Percentiles rank a stretch among this genome's conserved stretches.
Evolutionary conservation across 2,888 invertebrate genomes (phyloP).

Genomic region (Neria commutata): DNA sequence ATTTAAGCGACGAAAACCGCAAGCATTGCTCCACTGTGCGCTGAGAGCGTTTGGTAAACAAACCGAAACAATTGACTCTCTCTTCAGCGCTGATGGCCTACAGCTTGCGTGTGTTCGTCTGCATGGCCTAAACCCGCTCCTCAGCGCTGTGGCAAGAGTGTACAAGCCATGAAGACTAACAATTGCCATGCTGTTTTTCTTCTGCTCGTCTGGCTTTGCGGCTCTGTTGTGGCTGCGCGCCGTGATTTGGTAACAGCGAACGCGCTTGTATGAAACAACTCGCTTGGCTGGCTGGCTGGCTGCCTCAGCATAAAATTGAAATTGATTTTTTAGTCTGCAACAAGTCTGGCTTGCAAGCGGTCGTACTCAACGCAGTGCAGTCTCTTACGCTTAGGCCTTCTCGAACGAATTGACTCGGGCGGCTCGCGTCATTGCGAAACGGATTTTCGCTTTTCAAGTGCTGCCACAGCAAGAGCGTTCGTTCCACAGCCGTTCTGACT

Average conservation of each 20-base stretch:
- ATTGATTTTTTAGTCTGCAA: conserved; percentile 53
- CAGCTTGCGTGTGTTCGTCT: not conserved
- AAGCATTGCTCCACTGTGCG: too few relatives aligned
- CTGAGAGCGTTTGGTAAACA: not conserved
- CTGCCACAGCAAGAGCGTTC: too few relatives aligned
- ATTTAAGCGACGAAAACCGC: too few relatives aligned
- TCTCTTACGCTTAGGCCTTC: conserved; percentile 1
- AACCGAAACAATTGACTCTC: not conserved
- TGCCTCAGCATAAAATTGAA: conserved; percentile 36
- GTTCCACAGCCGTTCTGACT: too few relatives aligned
- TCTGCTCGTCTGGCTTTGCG: too few relatives aligned
- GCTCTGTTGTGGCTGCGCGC: not conserved
- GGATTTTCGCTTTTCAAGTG: too few relatives aligned
- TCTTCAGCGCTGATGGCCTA: too few relatives aligned
- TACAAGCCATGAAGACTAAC: conserved; percentile 1
- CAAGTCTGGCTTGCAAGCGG: conserved; percentile 54
- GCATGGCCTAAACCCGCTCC: conserved; percentile 13
- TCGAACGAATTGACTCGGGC: too few relatives aligned
- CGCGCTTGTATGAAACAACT: too few relatives aligned
- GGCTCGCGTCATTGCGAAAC: too few relatives aligned
- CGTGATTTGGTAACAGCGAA: conserved; percentile 26
- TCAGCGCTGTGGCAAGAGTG: conserved; percentile 5
- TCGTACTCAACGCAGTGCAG: conserved; percentile 34
- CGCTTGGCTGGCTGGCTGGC: conserved; percentile 1
- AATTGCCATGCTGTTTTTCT: too few relatives aligned